Percentiles rank a stretch among this genome's conserved stretches.
These are phyloP conservation scores for Gryllus bimaculatus DNA, from an alignment of 1,140 invertebrate species.

Conservation along the genomic window DNA sequence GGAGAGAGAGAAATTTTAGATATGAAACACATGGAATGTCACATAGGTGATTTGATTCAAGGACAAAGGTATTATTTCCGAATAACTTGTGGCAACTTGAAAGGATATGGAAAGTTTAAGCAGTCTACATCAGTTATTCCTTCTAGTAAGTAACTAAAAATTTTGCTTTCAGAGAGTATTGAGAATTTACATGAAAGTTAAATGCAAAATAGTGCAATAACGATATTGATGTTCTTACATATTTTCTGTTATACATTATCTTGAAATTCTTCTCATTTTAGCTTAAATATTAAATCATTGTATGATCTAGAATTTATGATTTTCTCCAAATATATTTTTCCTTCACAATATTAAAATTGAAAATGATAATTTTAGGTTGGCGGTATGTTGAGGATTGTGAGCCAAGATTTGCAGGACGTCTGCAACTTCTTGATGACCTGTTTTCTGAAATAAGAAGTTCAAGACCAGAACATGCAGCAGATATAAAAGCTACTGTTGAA, in stretches of 20 bases:
- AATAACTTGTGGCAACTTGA: conserved; percentile 78
- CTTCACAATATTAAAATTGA: too few relatives aligned
- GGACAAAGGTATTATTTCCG: conserved; percentile 80
- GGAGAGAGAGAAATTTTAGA: conserved; percentile 63
- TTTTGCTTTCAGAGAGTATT: too few relatives aligned
- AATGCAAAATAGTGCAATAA: too few relatives aligned
- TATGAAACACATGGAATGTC: conserved; percentile 44
- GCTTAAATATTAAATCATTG: too few relatives aligned
- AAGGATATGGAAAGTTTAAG: conserved; percentile 73
- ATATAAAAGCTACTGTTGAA: conserved; percentile 27
- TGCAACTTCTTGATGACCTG: conserved; percentile 62
- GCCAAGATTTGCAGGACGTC: conserved; percentile 56
- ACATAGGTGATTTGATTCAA: conserved; percentile 54
- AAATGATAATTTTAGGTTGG: conserved; percentile 49
- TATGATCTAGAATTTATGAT: too few relatives aligned
- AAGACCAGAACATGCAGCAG: conserved; percentile 48
- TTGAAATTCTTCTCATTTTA: too few relatives aligned
- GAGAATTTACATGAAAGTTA: too few relatives aligned
- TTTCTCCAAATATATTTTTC: too few relatives aligned
- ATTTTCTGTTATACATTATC: too few relatives aligned
- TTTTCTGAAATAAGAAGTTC: conserved; percentile 58
- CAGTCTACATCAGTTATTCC: conserved; percentile 72
- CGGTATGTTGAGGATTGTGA: conserved; percentile 61
- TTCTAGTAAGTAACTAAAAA: conserved; percentile 59
- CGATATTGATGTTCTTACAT: too few relatives aligned